Evolutionary conservation across 2,113 vertebrate species (phyloP), one percentile per base, ranked within the genome.

Genomic region (Columbina picui): DNA sequence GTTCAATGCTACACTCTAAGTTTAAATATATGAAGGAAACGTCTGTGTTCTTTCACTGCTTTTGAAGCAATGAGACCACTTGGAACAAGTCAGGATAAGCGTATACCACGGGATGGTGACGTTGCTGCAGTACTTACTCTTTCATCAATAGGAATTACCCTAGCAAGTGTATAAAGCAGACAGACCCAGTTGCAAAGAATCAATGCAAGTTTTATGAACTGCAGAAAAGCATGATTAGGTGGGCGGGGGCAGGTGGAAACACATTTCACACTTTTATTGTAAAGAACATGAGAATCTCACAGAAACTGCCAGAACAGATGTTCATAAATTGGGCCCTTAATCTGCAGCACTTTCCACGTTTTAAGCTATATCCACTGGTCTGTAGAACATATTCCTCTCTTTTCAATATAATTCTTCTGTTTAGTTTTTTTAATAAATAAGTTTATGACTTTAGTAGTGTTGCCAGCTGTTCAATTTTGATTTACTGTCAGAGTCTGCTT

Each of bases 381-480:
- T 95, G 89, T 75, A 93, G 71, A 97, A 96, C 67, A 93, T 95
- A 96, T 83, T 89, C 95, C 74, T 73, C 89, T 36, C 94, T 96
- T 96, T 97, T 96, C 95, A 97, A 97, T 95, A 96, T 84, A 97
- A 97, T 97, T 96, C 94, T 95, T 89, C 88, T 97, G 89, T 97
- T 97, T 96, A 95, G 96, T 93, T 95, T 97, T 95, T 96, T 95
- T 97, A 97, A 97, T 96, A 97, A 96, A 97, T 97, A 95, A 87
- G 93, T 96, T 97, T 96, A 97, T 97, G 39, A 92, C 93, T 94
- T 96, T 79, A 95, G 88, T 95, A 92, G 83, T 89, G 74, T 82
- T 97, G 96, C 97, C 96, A 97, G 96, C 96, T 96, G 96, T 96
- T 96, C 89, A 93, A 94, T 92, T 96, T 89, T 96, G 96, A 97